phyloP scores from a whole-genome alignment of 2,888 invertebrate species.

The Uropetala carovei region DNA sequence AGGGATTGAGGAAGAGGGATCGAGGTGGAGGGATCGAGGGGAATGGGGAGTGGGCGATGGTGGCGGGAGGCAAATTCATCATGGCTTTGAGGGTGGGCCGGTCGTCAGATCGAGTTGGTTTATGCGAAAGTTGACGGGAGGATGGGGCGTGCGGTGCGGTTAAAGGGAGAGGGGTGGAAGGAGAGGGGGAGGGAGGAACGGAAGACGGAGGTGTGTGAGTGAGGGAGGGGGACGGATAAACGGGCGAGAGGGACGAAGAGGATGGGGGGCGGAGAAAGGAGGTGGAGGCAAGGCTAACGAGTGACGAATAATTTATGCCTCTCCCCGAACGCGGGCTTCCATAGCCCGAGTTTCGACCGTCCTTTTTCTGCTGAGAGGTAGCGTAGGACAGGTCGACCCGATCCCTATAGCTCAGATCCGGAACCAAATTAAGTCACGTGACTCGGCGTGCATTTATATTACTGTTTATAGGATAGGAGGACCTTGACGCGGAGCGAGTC shows the following conservation, averaged over 20 bases:
- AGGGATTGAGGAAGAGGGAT: not conserved
- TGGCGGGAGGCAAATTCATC: not conserved
- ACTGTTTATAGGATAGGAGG: not conserved
- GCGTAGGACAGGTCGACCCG: not conserved
- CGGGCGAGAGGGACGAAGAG: not conserved
- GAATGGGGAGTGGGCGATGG: not conserved
- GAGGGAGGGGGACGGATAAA: not conserved
- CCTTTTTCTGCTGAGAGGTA: conserved; percentile 2
- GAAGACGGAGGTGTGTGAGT: not conserved
- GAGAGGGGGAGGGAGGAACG: not conserved
- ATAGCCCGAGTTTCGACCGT: not conserved
- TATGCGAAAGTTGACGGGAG: not conserved
- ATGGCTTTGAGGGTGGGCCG: not conserved
- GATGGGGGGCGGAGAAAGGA: not conserved
- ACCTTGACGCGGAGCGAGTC: not conserved
- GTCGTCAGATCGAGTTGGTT: conserved; percentile 15
- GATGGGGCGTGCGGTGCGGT: not conserved
- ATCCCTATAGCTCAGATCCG: conserved; percentile 19
- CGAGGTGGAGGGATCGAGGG: not conserved
- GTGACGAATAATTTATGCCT: conserved; percentile 56
- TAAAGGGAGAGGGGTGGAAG: not conserved
- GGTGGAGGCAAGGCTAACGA: not conserved
- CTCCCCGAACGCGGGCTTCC: conserved; percentile 16
- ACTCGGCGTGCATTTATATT: conserved; percentile 33
- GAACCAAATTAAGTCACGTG: conserved; percentile 28